Base-by-base conservation (phyloP, 2,888 invertebrate species). In the Electrophaes corylata region DNA sequence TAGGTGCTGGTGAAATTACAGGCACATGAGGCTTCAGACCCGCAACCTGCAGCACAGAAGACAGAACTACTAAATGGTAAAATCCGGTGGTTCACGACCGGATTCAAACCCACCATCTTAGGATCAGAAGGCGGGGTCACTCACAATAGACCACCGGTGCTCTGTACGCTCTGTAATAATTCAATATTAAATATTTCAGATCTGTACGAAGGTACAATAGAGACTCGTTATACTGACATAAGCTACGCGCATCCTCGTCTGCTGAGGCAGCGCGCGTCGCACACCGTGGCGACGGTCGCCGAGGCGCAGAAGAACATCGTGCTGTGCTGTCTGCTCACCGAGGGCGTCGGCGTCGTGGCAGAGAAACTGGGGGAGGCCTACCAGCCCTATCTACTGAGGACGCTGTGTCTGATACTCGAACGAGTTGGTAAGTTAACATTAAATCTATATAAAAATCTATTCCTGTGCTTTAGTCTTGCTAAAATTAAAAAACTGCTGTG, bases 291-390 rank as follows among this genome's bases (percentile, higher is more conserved):
- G 19, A 70, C 84, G 0, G 65, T 86, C 1, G 78, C 76, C 2
- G 83, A 86, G 56, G 94, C 94, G 1, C 94, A 94, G 71, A 90
- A 89, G 48, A 95, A 96, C 84, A 90, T 96, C 54, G 75, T 94
- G 31, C 93, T 94, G 67, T 89, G 93, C 40, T 96, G 96, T 71
- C 76, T 96, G 4, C 84, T 96, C 60, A 85, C 94, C 0, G 96
- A 96, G 78, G 95, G 96, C 1, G 80, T 96, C 14, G 96, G 95
- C 0, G 81, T 92, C 69, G 90, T 95, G 62, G 95, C 96, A 0
- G 57, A 70, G 4, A 81, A 86, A 11, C 81, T 96, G 19, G 81
- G 86, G 49, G 70, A 79, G 0, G 71, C 88, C 0, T 96, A 93
- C 77, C 91, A 94, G 62, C 87, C 88, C 1, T 94, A 93, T 74